Evolutionary conservation across 2,797 vertebrate genomes (phyloP), one percentile per base, ranked within the genome.

Genomic region (Lemur catta): DNA sequence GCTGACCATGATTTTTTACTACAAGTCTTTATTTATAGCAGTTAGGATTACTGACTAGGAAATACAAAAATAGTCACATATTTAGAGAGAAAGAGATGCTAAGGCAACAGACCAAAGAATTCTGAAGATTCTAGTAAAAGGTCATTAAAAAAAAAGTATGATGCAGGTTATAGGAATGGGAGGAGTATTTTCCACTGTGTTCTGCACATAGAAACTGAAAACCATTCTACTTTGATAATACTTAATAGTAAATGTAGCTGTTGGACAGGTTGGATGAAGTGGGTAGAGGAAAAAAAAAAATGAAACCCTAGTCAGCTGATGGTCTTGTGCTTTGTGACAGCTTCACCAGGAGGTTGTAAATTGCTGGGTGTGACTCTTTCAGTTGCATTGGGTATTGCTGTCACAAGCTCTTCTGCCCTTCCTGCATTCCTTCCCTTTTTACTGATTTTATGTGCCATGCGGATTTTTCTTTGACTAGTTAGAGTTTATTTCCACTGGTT

Each of bases 281-380:
- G 17, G 6, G 10, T 7, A 28, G 55, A 79, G 86, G 41, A 48
- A 22, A 72, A 85, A 59, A 41, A 43, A 15, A 52, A 52, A 30
- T 41, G 71, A 65, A 82, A 69, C 93, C 72, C 33, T 0, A 0
- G 97, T 98, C 98, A 98, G 97, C 97, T 98, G 98, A 98, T 59
- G 13, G 85, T 98, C 97, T 98, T 97, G 96, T 94, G 93, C 92
- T 96, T 89, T 86, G n/a, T 97, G 92, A 97, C 97, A n/a, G 75
- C 97, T 97, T 65, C 84, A 28, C 24, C 0, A 0, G 67, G 78
- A 97, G 95, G 41, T 97, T 96, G 96, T 76, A 65, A 43, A 48
- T 84, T 63, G 11, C 57, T 67, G 67, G 82, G 78, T 57, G 93
- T 97, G 22, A 43, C 22, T 93, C 76, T 28, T 10, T 89, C 4